Evolutionary conservation across 2,113 vertebrate species (phyloP), one percentile per base, ranked within the genome.

Genomic region (Clarias batrachus): DNA sequence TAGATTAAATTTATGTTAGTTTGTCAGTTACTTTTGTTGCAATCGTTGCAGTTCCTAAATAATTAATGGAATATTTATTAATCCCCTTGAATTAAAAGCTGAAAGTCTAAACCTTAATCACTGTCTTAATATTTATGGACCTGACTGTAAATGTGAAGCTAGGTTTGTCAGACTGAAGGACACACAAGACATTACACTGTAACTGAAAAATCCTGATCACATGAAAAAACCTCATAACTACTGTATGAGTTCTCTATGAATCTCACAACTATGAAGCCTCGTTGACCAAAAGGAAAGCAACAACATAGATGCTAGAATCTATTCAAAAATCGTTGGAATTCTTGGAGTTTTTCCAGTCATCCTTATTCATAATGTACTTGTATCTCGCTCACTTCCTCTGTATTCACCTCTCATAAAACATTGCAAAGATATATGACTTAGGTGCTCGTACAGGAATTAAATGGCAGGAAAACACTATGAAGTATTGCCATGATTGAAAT

Each of bases 221-320:
- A 73, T 37, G 33, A 19, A 23, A 3, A 19, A 48, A 71, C 41
- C 48, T 48, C 48, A 48, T 7, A 48, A 48, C 6, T 8, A 37
- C 33, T 2, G 33, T 37, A 48, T 48, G 48, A 48, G 6, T 48
- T 8, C 7, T 48, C 48, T 48, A 48, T 48, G 33, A 83, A 88
- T 85, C 85, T 85, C 86, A 73, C 11, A 21, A 80, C 89, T 81
- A 41, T 85, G 33, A 89, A 77, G 88, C 84, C 91, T 90, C 88
- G 62, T 14, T 92, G 59, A 62, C 81, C 60, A 73, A 84, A 17
- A 74, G 52, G 87, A 57, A 77, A 52, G 57, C 37, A 73, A 80
- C n/a, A 60, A 63, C 63, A 73, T 70, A 85, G 71, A 80, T 37
- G 84, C 52, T 62, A 88, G 16, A 54, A 56, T 54, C 25, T 77